phyloP scores from a whole-genome alignment of 1,140 invertebrate species.

The Tenebrio molitor region DNA sequence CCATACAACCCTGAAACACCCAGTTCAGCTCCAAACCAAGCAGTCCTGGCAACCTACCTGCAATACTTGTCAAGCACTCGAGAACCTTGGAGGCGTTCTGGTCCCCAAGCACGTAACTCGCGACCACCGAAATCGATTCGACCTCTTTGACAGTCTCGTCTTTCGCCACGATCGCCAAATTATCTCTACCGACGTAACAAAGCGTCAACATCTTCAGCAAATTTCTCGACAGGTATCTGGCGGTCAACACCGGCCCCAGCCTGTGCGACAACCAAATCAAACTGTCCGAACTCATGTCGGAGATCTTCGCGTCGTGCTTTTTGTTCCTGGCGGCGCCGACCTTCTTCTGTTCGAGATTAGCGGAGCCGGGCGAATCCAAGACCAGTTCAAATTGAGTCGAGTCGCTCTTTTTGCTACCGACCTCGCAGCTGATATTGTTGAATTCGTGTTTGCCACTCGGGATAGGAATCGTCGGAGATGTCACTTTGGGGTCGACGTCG shows the following conservation, averaged over 20 bases:
- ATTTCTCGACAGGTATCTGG: conserved; percentile 91
- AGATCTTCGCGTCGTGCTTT: conserved; percentile 76
- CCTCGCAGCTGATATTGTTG: conserved; percentile 73
- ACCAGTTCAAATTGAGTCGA: conserved; percentile 50
- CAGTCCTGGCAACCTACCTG: no score
- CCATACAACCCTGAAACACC: conserved; percentile 82
- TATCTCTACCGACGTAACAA: conserved; percentile 91
- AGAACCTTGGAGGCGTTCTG: conserved; percentile 85
- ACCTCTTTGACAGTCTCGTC: conserved; percentile 62
- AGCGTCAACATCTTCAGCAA: conserved; percentile 93
- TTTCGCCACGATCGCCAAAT: conserved; percentile 72
- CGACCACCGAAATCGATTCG: conserved; percentile 72
- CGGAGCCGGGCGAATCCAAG: conserved; percentile 46
- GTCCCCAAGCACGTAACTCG: conserved; percentile 82
- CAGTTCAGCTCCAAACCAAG: background rate
- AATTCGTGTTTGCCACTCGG: conserved; percentile 69
- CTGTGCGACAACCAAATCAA: conserved; percentile 93
- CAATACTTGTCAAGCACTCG: conserved; percentile 89
- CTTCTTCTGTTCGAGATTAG: background rate
- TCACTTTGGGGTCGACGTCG: conserved; percentile 51
- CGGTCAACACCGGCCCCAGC: conserved; percentile 94
- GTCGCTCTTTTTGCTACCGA: conserved; percentile 71
- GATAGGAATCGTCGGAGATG: conserved; percentile 74
- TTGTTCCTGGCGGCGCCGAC: background rate
- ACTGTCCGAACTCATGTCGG: conserved; percentile 92